Conservation (phyloP, 2,888 invertebrate genomes). For the Gymnoscelis rufifasciata region DNA sequence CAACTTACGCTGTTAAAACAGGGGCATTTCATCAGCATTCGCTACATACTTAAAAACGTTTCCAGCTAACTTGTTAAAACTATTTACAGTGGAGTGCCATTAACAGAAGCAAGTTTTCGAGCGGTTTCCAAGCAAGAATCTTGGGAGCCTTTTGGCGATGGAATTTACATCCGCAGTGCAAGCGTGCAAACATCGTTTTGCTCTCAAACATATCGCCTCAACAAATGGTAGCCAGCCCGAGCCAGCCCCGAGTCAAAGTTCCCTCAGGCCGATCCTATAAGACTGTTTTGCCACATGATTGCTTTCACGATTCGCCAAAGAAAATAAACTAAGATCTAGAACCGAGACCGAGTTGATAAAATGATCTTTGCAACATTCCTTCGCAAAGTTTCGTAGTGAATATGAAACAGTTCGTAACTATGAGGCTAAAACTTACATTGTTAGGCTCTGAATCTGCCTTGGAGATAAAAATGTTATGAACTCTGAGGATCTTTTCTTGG, state of each 20-base stretch:
- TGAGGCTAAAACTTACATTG: conserved; percentile 22
- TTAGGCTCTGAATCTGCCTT: conserved; percentile 5
- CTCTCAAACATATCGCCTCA: conserved; percentile 66
- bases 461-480: too few relatives aligned
- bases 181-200: conserved; percentile 68
- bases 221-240: conserved; percentile 37
- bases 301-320: conserved; percentile 74
- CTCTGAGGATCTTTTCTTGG: too few relatives aligned
- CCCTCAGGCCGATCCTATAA: conserved; percentile 73
- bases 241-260: conserved; percentile 69
- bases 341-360: conserved; percentile 63
- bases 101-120: conserved; percentile 27
- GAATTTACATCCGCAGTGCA: conserved; percentile 48
- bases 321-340: conserved; percentile 69
- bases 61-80: conserved; percentile 22
- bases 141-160: conserved; percentile 47
- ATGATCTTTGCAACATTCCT: conserved; percentile 38
- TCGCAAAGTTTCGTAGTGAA: conserved; percentile 44
- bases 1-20: too few relatives aligned
- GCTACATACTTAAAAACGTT: conserved; percentile 19
- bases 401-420: conserved; percentile 42
- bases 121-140: conserved; percentile 25
- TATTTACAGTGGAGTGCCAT: conserved; percentile 25
- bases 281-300: conserved; percentile 77
- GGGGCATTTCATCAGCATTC: background rate